Conservation (phyloP, 2,888 invertebrate genomes). For the Caenorhabditis sp. region DNA sequence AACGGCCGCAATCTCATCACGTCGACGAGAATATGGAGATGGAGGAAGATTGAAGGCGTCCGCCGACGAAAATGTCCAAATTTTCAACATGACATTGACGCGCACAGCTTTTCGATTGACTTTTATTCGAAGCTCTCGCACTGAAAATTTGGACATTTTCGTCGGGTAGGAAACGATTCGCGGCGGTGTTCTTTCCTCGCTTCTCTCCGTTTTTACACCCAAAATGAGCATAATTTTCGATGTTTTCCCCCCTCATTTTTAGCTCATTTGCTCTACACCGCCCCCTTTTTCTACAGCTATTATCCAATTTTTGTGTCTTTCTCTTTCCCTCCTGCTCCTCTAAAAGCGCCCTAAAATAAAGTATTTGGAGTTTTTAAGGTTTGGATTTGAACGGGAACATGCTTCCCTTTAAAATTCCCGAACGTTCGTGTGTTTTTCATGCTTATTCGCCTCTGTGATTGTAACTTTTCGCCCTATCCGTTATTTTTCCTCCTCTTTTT, state of each 20-base stretch:
- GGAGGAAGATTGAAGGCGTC: slow-evolving; percentile 64
- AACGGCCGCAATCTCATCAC: slow-evolving; percentile 14
- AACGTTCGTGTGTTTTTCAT: slow-evolving; percentile 6
- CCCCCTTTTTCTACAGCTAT: slow-evolving; percentile 9
- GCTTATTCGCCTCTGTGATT: slow-evolving; percentile 48
- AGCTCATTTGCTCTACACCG: slow-evolving; percentile 3
- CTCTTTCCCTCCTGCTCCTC: background rate
- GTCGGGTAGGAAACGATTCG: slow-evolving; percentile 56
- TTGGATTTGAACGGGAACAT: background rate
- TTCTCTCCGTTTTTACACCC: background rate
- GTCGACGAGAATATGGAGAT: slow-evolving; percentile 64
- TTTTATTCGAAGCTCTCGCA: background rate
- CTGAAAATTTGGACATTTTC: slow-evolving; percentile 32
- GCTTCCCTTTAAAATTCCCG: too few species aligned
- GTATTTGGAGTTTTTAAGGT: slow-evolving; percentile 1
- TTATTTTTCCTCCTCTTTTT: background rate
- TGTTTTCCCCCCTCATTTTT: slow-evolving; percentile 9
- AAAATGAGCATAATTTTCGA: slow-evolving; percentile 2
- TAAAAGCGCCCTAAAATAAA: background rate
- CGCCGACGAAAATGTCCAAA: slow-evolving; percentile 53
- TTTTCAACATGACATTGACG: slow-evolving; percentile 13
- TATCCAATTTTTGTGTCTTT: background rate
- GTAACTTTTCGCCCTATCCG: background rate
- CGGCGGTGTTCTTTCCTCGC: slow-evolving; percentile 55
- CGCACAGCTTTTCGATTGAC: background rate